Evolutionary conservation across 1,140 invertebrate genomes (phyloP).

Genomic region (Spodoptera frugiperda): DNA sequence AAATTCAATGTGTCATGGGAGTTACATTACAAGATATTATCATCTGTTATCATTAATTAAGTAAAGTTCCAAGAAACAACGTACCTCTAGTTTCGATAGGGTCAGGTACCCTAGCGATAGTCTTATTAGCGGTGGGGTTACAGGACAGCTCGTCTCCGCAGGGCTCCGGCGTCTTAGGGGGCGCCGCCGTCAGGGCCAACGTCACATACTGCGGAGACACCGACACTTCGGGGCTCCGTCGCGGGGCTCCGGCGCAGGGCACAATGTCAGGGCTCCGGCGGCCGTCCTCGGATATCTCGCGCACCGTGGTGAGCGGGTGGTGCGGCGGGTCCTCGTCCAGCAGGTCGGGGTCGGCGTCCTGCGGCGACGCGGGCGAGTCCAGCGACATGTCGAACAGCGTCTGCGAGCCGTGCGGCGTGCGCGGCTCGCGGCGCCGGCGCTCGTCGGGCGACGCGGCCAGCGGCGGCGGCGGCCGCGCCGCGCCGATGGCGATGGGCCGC

Average conservation of each 20-base stretch:
- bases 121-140: slow-evolving; percentile 62
- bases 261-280: slow-evolving; percentile 39
- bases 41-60: background rate
- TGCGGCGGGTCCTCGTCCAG: slow-evolving; percentile 56
- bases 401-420: slow-evolving; percentile 66
- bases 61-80: background rate
- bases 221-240: slow-evolving; percentile 39
- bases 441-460: slow-evolving; percentile 49
- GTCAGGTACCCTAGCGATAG: slow-evolving; percentile 53
- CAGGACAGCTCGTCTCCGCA: slow-evolving; percentile 55
- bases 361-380: slow-evolving; percentile 67
- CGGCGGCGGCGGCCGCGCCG: slow-evolving; percentile 50
- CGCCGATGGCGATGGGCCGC: slow-evolving; percentile 60
- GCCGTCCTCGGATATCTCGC: slow-evolving; percentile 72
- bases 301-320: slow-evolving; percentile 68
- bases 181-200: slow-evolving; percentile 27
- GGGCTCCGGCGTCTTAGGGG: slow-evolving; percentile 40
- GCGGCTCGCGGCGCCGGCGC: slow-evolving; percentile 48
- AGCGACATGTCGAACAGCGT: slow-evolving; percentile 71
- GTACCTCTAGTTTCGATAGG: slow-evolving; percentile 53
- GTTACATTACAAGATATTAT: background rate
- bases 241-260: slow-evolving; percentile 13
- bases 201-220: slow-evolving; percentile 43
- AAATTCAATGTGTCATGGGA: too few species aligned
- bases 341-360: slow-evolving; percentile 47